Evolutionary conservation across 2,888 invertebrate species (phyloP), one percentile per base, ranked within the genome.

Genomic region (Synergus itoensis): DNA sequence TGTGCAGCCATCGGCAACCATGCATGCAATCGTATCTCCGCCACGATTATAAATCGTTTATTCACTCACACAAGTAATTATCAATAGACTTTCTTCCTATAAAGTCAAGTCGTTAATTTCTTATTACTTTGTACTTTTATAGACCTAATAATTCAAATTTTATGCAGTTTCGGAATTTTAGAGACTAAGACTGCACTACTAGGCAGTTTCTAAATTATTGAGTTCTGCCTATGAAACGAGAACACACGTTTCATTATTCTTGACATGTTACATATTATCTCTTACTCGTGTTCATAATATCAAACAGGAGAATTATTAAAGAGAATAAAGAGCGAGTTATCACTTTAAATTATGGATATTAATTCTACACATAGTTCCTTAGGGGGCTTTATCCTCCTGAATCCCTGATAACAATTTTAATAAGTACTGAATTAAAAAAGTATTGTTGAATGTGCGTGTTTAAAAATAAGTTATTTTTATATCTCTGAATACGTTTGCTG

Each of bases 31-130:
- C 41, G 41, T 65, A 65, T 65, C 65, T 65, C 65, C 9, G 41
- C 43, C 65, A 43, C 41, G 43, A 65, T 65, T 65, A 65, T 65
- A 65, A 65, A 65, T 65, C 65, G 65, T 65, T 65, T 65, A 65
- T 65, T 41, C 65, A 65, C 43, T 65, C 41, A 41, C 65, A 65
- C 18, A 65, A 41, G 18, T 65, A 43, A 65, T 65, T 65, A 65
- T 65, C 65, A 65, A 65, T 65, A 65, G 65, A 65, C 65, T 65
- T 65, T 65, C 43, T 18, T 65, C n/a, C 41, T 43, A 43, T 65
- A 43, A 43, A 65, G n/a, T 65, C 65, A 18, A 40, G 43, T 65
- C 65, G 65, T 43, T 65, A 43, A 43, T 65, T 21, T 65, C 65
- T 65, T 41, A 65, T 65, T 65, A 65, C 43, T 41, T 65, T 65